These are phyloP conservation scores for Sebastes baramenuke DNA, from an alignment of 2,797 vertebrate genomes.

Conservation along the genomic window DNA sequence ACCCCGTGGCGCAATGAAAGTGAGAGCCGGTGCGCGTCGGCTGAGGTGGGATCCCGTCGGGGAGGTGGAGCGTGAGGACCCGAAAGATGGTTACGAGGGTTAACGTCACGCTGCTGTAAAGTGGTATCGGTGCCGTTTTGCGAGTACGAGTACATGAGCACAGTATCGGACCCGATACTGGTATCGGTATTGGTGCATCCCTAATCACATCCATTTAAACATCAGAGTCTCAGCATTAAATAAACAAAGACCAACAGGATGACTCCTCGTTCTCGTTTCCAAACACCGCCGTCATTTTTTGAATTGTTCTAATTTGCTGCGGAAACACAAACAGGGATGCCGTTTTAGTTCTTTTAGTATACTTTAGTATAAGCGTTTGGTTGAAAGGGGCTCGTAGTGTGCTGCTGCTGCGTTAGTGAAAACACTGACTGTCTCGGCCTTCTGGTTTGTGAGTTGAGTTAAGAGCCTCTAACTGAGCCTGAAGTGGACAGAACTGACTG, in stretches of 20 bases:
- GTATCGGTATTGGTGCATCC: no score
- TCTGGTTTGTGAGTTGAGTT: constrained; percentile 39
- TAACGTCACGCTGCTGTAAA: no score
- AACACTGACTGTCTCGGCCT: constrained; percentile 56
- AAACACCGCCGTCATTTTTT: no score
- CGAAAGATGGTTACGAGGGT: no score
- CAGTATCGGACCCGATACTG: no score
- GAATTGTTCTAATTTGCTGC: background rate
- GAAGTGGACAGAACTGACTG: constrained; percentile 47
- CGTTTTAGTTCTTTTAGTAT: background rate
- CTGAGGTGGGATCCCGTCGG: no score
- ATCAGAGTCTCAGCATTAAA: background rate
- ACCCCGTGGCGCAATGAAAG: no score
- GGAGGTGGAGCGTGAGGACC: no score
- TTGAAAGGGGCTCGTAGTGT: background rate
- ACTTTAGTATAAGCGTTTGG: background rate
- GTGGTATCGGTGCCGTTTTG: no score
- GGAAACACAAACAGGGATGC: background rate
- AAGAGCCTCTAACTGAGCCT: constrained; percentile 54
- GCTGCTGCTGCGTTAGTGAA: background rate
- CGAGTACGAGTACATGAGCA: no score
- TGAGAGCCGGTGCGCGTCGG: rapidly evolving
- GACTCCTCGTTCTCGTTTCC: no score
- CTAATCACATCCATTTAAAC: background rate
- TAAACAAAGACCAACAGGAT: background rate